These are phyloP conservation scores for Halocaridina rubra DNA, from an alignment of 2,888 invertebrate species.

Conservation along the genomic window DNA sequence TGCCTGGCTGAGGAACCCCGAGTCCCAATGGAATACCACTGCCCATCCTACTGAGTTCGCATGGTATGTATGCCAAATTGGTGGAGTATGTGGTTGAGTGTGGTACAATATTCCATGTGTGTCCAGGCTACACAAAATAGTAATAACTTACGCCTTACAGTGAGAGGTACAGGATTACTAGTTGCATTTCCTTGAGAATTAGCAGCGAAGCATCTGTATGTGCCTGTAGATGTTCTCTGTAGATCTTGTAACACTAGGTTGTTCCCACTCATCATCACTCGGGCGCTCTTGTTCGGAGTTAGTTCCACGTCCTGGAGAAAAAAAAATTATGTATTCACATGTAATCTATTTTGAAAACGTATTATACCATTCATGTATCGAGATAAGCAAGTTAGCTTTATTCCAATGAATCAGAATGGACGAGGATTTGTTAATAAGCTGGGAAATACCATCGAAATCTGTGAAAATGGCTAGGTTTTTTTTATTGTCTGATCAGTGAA, in stretches of 20 bases:
- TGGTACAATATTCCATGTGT: no score
- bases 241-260: constrained; percentile 90
- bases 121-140: no score
- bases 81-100: neutral
- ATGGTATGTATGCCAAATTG: neutral
- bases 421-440: no score
- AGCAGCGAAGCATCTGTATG: constrained; percentile 90
- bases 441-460: no score
- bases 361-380: no score
- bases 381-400: no score
- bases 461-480: no score
- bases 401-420: no score
- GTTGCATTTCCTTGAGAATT: constrained; percentile 91
- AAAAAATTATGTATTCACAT: no score
- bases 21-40: neutral
- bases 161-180: constrained; percentile 81
- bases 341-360: no score
- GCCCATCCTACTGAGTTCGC: neutral
- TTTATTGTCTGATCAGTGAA: no score
- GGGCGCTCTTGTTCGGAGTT: constrained; percentile 84
- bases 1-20: neutral
- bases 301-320: constrained; percentile 76
- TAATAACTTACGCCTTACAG: constrained; percentile 21
- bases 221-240: constrained; percentile 86
- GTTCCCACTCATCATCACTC: constrained; percentile 85